Percentiles rank a stretch among this genome's conserved stretches.
phyloP scores from a whole-genome alignment of 2,113 vertebrate species.

The Machaerirhynchus nigripectus region DNA sequence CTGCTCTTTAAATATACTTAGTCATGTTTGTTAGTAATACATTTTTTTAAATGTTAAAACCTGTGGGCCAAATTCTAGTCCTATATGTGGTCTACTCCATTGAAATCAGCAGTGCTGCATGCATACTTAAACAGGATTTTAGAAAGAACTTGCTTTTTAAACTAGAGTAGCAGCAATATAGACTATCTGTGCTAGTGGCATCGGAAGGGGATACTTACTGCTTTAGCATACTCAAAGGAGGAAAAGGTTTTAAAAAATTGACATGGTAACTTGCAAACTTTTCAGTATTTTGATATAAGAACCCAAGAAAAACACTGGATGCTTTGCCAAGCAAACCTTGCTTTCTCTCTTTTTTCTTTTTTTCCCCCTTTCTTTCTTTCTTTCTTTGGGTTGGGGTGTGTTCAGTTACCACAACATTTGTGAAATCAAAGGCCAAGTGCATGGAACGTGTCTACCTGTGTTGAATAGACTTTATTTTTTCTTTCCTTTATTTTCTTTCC shows the following conservation, averaged over 20 bases:
- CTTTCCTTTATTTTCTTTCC: background rate
- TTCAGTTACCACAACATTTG: slow-evolving; percentile 34
- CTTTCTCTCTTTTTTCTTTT: background rate
- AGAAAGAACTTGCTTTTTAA: slow-evolving; percentile 56
- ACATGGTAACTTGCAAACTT: slow-evolving; percentile 73
- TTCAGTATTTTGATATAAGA: slow-evolving; percentile 56
- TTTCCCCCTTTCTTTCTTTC: background rate
- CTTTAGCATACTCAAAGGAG: slow-evolving; percentile 47
- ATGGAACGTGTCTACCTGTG: background rate
- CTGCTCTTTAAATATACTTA: slow-evolving; percentile 64
- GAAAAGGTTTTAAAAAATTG: slow-evolving; percentile 25
- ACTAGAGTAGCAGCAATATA: slow-evolving; percentile 44
- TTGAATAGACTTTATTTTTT: background rate
- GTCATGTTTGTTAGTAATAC: slow-evolving; percentile 61
- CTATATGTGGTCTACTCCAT: slow-evolving; percentile 54
- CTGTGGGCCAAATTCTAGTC: slow-evolving; percentile 63
- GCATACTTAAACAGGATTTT: slow-evolving; percentile 49
- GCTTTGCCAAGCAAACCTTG: slow-evolving; percentile 61
- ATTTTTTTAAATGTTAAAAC: slow-evolving; percentile 57
- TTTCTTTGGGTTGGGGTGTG: slow-evolving; percentile 3
- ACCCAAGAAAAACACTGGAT: slow-evolving; percentile 40
- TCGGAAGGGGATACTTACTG: slow-evolving; percentile 42
- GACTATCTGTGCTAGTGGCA: slow-evolving; percentile 60
- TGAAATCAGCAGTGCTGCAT: slow-evolving; percentile 66
- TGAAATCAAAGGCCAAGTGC: slow-evolving; percentile 15